Conservation (phyloP, 1,140 invertebrate genomes). For the Drosophila insularis region DNA sequence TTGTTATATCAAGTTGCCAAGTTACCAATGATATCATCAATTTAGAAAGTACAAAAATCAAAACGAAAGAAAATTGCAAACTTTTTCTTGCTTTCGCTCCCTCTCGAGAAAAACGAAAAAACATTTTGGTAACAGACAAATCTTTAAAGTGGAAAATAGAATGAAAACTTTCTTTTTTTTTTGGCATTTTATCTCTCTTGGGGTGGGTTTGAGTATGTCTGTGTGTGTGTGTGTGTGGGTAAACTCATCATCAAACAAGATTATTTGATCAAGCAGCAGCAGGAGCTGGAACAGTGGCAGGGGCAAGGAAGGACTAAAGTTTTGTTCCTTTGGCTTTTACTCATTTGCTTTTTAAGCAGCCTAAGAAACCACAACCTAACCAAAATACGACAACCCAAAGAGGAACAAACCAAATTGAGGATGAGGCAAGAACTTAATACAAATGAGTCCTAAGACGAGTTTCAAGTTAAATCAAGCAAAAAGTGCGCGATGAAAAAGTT, state of each 20-base stretch:
- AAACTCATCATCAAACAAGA: constrained; percentile 80
- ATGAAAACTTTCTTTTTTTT: constrained; percentile 65
- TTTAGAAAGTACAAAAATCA: constrained; percentile 75
- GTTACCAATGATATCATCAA: constrained; percentile 36
- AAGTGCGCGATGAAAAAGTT: constrained; percentile 28
- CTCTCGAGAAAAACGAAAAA: constrained; percentile 3
- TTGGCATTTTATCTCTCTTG: constrained; percentile 47
- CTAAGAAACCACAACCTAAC: constrained; percentile 12
- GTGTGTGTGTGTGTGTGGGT: constrained; percentile 47
- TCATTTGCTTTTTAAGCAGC: constrained; percentile 64
- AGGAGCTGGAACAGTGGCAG: neutral
- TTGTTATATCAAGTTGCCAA: constrained; percentile 61
- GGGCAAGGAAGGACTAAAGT: constrained; percentile 21
- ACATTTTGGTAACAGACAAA: constrained; percentile 71
- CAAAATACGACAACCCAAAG: neutral
- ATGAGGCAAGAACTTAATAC: constrained; percentile 63
- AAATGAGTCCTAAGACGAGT: constrained; percentile 63
- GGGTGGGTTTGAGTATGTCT: constrained; percentile 23
- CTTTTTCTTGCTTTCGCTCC: constrained; percentile 22
- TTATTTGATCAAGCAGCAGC: constrained; percentile 77
- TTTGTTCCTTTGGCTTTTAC: constrained; percentile 48
- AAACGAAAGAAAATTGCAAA: constrained; percentile 64
- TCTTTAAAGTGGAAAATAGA: constrained; percentile 75
- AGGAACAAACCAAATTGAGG: constrained; percentile 6
- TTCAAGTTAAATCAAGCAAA: constrained; percentile 76